Evolutionary conservation across 2,888 invertebrate genomes (phyloP), one percentile per base, ranked within the genome.

Genomic region (Dryobota labecula): DNA sequence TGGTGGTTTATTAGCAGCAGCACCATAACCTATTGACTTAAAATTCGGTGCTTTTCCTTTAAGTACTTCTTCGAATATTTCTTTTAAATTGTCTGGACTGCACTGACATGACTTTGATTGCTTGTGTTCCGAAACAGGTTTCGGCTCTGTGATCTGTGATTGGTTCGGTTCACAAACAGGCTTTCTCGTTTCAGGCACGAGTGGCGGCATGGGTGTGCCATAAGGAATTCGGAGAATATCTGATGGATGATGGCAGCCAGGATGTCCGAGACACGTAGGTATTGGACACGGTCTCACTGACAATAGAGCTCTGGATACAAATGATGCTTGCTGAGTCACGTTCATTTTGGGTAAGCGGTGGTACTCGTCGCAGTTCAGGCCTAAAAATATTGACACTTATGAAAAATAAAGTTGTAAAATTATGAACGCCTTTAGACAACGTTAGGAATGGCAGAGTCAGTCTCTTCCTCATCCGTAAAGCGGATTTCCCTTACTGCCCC

Each of bases 301-400:
- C 2, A 27, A 27, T 24, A 45, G 41, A 33, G 11, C 3, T 15
- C 9, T 47, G 1, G 66, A 47, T 8, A 38, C 1, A 8, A 47
- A 60, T 6, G 78, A 76, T 47, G 54, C 41, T 58, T 78, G 82
- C 41, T 76, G 76, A 13, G 11, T 51, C 2, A 60, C 56, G 38
- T 54, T 63, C 20, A 20, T 33, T n/a, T 54, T 38, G 11, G 36
- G 41, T 6, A 38, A 0, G 2, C 5, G 49, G 11, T 2, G 30
- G 43, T 53, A 38, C 13, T 8, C 30, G 9, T 56, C 49, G 57
- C 43, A 36, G 24, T 45, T 45, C 13, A 63, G 20, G 0, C 58
- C 78, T 78, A n/a, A 51, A 66, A 72, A 41, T 7, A 24, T 47
- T 9, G 30, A 60, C 7, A 15, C 15, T 2, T 36, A 57, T 36